These are phyloP conservation scores for Cantharis rustica DNA, from an alignment of 2,888 invertebrate species.

Conservation along the genomic window DNA sequence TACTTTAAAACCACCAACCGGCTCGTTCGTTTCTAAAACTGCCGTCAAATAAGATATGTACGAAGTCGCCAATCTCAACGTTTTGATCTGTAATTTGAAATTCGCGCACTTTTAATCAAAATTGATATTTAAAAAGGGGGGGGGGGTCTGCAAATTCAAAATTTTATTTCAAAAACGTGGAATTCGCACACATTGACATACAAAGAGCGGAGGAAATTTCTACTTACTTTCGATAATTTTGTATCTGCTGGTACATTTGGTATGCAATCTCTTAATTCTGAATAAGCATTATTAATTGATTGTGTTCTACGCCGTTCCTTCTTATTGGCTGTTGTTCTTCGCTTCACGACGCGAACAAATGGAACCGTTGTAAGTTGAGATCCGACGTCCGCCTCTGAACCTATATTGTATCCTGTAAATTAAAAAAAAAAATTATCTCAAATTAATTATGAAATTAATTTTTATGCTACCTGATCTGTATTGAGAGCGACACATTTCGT, in stretches of 20 bases:
- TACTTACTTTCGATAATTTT: slow-evolving; percentile 87
- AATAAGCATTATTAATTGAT: slow-evolving; percentile 94
- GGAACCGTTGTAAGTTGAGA: slow-evolving; percentile 46
- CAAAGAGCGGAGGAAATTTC: too few species aligned
- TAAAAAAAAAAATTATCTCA: not conserved
- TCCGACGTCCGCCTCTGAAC: slow-evolving; percentile 39
- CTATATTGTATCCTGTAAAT: slow-evolving; percentile 16
- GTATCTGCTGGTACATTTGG: slow-evolving; percentile 97
- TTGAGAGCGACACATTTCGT: slow-evolving; percentile 33
- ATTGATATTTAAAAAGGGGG: too few species aligned
- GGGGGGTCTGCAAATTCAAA: too few species aligned
- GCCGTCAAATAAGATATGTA: slow-evolving; percentile 93
- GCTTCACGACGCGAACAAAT: slow-evolving; percentile 69
- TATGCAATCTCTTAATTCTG: slow-evolving; percentile 89
- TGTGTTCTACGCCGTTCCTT: slow-evolving; percentile 91
- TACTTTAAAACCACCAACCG: slow-evolving; percentile 84
- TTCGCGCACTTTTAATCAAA: too few species aligned
- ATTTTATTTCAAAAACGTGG: too few species aligned
- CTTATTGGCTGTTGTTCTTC: slow-evolving; percentile 89
- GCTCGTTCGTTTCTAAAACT: slow-evolving; percentile 84
- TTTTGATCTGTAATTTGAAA: slow-evolving; percentile 76
- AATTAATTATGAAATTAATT: not conserved
- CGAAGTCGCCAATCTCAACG: slow-evolving; percentile 87
- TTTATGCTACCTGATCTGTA: slow-evolving; percentile 34
- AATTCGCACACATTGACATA: too few species aligned